Evolutionary conservation across 2,888 invertebrate genomes (phyloP), one percentile per base, ranked within the genome.

Genomic region (Carpatolechia fugitivella): DNA sequence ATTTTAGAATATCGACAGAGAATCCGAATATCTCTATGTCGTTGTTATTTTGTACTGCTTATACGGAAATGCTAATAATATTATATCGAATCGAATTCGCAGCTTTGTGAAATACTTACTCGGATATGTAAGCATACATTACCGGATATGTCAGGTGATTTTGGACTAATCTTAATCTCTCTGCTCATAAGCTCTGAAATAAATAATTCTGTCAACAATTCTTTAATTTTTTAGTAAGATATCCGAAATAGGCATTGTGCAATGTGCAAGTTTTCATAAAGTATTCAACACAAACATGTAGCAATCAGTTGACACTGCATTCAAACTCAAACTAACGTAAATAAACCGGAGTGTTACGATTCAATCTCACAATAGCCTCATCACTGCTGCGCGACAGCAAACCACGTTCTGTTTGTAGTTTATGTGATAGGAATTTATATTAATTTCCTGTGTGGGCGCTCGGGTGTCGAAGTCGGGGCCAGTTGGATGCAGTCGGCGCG

Each of bases 361-460:
- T 79, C 78, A 80, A 80, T 80, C 70, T 68, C 74, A 83, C 82
- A 86, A 85, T 85, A 76, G 78, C 76, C 72, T 84, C 83, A 85
- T 85, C 84, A 84, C 78, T 69, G 79, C 65, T 70, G 72, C 65
- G 72, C 77, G 78, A 76, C 72, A 70, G 72, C 69, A 71, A 74
- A 77, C 65, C 70, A 74, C 70, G 66, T 74, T 68, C 70, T 66
- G 61, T 78, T 80, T 69, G 70, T 71, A 82, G 82, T 82, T 80
- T 80, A 80, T 82, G 85, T 80, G 78, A 84, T 83, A 78, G 79
- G 82, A 85, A 86, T 87, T 87, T 85, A 85, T 87, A 88, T 87
- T 87, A 85, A 87, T 87, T 88, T 87, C 85, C 87, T 84, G 83
- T 82, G 80, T 78, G 76, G 77, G 16, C 4, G n/a, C n/a, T n/a